Evolutionary conservation across 2,113 vertebrate genomes (phyloP).

Genomic region (Excalfactoria chinensis): DNA sequence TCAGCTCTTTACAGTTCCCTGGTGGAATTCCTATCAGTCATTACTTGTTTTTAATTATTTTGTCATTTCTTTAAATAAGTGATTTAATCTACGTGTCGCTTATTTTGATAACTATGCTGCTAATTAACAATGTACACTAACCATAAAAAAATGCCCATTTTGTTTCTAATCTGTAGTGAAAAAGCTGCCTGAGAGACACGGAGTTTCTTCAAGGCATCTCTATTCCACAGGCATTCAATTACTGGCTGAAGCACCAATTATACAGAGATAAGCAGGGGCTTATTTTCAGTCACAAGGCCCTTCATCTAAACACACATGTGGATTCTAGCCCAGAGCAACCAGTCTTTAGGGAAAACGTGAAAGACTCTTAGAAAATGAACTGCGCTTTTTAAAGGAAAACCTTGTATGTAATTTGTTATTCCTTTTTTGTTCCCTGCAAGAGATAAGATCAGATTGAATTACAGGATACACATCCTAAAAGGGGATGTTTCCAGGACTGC

Average conservation of each 20-base stretch:
- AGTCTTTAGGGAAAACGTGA: neutral
- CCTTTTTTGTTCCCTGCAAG: neutral
- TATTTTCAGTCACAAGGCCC: slow-evolving; percentile 42
- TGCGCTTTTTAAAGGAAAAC: neutral
- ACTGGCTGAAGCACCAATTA: slow-evolving; percentile 45
- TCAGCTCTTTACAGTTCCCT: neutral
- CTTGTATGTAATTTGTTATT: neutral
- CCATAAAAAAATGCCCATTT: slow-evolving; percentile 20
- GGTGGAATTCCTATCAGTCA: neutral
- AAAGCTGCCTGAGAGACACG: slow-evolving; percentile 2
- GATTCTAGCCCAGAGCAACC: slow-evolving; percentile 30
- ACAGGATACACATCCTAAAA: neutral
- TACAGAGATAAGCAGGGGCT: neutral
- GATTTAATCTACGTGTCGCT: slow-evolving; percentile 51
- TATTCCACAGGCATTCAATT: slow-evolving; percentile 31
- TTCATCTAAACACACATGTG: neutral
- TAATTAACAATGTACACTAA: slow-evolving; percentile 40
- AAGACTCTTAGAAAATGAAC: neutral
- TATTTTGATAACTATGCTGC: slow-evolving; percentile 23
- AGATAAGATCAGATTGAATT: slow-evolving; percentile 22
- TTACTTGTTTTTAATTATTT: slow-evolving; percentile 40
- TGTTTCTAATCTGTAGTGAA: slow-evolving; percentile 32
- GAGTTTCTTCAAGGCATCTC: slow-evolving; percentile 3
- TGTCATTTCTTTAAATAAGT: slow-evolving; percentile 36
- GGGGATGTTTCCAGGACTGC: neutral